These are phyloP conservation scores for Meteorus cinctellus DNA, from an alignment of 2,888 invertebrate species.

Conservation along the genomic window DNA sequence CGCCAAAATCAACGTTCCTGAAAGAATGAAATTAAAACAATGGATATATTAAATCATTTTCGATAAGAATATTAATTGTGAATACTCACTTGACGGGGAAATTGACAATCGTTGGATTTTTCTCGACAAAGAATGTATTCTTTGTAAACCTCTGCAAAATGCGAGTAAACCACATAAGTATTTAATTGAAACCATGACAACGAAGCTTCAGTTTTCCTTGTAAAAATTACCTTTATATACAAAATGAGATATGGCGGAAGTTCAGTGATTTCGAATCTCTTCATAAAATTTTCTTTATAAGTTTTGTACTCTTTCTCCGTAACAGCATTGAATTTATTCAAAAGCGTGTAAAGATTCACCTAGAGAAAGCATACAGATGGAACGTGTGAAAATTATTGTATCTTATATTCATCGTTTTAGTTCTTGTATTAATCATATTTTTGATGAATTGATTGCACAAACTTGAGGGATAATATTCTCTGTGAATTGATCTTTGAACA, in stretches of 20 bases:
- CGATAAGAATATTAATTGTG: slow-evolving; percentile 7
- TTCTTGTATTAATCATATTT: neutral
- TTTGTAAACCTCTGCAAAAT: slow-evolving; percentile 90
- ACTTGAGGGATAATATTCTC: slow-evolving; percentile 99
- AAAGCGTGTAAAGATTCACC: slow-evolving; percentile 94
- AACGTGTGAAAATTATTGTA: neutral
- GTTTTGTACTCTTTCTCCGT: slow-evolving; percentile 99
- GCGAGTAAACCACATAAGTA: too few species aligned
- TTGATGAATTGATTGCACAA: slow-evolving; percentile 41
- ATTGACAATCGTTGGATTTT: slow-evolving; percentile 99
- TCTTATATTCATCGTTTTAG: neutral
- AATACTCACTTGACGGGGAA: slow-evolving; percentile 95
- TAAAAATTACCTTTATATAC: slow-evolving; percentile 84
- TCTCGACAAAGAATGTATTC: slow-evolving; percentile 98
- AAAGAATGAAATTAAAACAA: slow-evolving; percentile 62
- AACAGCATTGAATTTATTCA: slow-evolving; percentile 97
- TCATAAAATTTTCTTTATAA: slow-evolving; percentile 98
- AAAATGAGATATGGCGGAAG: slow-evolving; percentile 96
- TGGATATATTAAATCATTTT: slow-evolving; percentile 26
- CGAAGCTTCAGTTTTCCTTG: neutral
- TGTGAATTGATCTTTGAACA: slow-evolving; percentile 97
- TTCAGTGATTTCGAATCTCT: slow-evolving; percentile 94
- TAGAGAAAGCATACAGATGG: slow-evolving; percentile 67
- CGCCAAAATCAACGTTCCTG: slow-evolving; percentile 97
- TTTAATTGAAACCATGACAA: too few species aligned